phyloP scores from a whole-genome alignment of 2,888 invertebrate species.

The Lasioglossum villosulum region DNA sequence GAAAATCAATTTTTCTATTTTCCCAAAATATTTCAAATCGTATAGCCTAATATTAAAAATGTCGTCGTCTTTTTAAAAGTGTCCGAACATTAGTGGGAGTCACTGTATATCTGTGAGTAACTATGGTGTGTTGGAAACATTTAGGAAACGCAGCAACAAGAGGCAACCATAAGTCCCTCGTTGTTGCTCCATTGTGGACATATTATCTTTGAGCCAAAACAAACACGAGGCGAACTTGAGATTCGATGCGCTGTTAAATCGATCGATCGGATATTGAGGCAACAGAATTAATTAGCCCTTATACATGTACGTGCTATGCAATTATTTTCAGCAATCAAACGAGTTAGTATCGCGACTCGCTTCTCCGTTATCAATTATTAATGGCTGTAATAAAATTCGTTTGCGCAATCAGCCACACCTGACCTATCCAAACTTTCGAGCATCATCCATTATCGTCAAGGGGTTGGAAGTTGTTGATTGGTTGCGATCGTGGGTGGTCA shows the following conservation, averaged over 20 bases:
- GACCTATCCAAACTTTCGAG: constrained; percentile 3
- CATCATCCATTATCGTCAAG: not conserved
- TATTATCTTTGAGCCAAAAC: not conserved
- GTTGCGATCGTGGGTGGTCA: not conserved
- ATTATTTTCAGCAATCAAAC: constrained; percentile 36
- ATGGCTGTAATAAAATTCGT: constrained; percentile 18
- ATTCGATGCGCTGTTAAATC: constrained; percentile 30
- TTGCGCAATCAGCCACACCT: not conserved
- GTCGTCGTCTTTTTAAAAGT: too few species aligned
- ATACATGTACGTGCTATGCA: not conserved
- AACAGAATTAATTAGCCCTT: constrained; percentile 43
- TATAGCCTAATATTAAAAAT: too few species aligned
- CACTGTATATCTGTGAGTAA: not conserved
- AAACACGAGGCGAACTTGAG: not conserved
- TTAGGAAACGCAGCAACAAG: not conserved
- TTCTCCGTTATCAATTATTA: constrained; percentile 25
- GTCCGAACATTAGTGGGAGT: too few species aligned
- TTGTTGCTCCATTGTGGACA: not conserved
- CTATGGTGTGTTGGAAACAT: not conserved
- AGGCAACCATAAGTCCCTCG: not conserved
- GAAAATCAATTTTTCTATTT: too few species aligned
- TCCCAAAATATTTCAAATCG: too few species aligned
- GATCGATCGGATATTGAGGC: constrained; percentile 15
- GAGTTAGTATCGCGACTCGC: not conserved
- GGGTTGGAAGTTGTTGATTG: not conserved